Conservation (phyloP, 2,888 invertebrate genomes). For the Sipha maydis region DNA sequence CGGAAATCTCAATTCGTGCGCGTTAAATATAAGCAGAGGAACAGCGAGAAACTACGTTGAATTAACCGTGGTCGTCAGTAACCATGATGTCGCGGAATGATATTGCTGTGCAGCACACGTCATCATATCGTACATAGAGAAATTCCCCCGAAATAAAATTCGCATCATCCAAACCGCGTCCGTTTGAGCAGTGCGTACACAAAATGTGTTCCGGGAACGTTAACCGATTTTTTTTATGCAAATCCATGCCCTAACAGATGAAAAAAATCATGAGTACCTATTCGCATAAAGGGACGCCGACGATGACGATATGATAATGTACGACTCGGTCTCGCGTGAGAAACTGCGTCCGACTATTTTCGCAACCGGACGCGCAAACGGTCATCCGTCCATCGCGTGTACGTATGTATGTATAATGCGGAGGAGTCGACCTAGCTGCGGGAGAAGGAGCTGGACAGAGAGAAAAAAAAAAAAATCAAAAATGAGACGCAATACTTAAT, state of each 20-base stretch:
- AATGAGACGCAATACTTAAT: background rate
- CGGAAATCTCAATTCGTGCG: background rate
- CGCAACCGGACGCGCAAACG: constrained; percentile 38
- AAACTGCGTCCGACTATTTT: constrained; percentile 18
- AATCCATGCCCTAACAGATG: constrained; percentile 1
- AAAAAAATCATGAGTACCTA: background rate
- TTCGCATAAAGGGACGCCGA: constrained; percentile 7
- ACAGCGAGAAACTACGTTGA: background rate
- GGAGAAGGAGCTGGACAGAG: background rate
- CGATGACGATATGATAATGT: background rate
- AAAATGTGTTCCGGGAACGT: background rate
- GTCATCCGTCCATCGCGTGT: background rate
- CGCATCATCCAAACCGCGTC: background rate
- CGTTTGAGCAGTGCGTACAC: background rate
- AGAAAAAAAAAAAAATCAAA: background rate
- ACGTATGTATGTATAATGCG: background rate
- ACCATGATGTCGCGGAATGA: background rate
- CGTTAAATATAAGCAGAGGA: background rate
- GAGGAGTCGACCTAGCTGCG: constrained; percentile 19
- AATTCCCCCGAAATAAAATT: background rate
- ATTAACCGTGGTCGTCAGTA: no score
- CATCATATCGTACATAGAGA: background rate
- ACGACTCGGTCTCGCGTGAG: constrained; percentile 2
- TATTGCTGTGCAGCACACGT: no score
- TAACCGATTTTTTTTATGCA: constrained; percentile 27